These are phyloP conservation scores for Brevimyrus niger DNA, from an alignment of 2,113 vertebrate species.

Conservation along the genomic window DNA sequence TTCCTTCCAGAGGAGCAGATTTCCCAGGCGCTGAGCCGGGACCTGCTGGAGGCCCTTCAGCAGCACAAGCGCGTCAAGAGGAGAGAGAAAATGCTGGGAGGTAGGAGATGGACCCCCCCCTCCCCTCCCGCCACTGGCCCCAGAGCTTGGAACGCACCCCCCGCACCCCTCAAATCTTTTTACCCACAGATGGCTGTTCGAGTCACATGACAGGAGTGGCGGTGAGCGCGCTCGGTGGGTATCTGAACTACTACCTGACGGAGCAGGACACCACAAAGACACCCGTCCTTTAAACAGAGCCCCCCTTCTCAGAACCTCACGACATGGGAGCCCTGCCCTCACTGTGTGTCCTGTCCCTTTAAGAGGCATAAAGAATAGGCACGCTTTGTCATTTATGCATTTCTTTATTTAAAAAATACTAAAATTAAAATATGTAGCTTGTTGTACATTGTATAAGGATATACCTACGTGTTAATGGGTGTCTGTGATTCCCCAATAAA, in stretches of 20 bases:
- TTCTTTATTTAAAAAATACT: constrained; percentile 1
- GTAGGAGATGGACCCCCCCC: constrained; percentile 28
- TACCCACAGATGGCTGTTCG: constrained; percentile 59
- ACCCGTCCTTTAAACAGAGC: constrained; percentile 50
- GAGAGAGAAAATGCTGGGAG: constrained; percentile 61
- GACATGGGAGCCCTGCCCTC: not conserved
- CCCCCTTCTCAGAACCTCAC: not conserved
- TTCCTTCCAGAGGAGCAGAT: constrained; percentile 44
- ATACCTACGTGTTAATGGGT: not conserved
- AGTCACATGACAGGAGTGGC: constrained; percentile 68
- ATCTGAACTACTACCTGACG: constrained; percentile 61
- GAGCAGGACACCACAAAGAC: constrained; percentile 71
- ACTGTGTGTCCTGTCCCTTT: not conserved
- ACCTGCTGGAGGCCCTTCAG: constrained; percentile 56
- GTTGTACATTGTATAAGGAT: not conserved
- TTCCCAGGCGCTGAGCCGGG: constrained; percentile 55
- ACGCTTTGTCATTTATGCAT: not conserved
- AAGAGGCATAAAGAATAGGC: not conserved
- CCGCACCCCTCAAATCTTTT: not conserved
- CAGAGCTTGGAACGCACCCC: not conserved
- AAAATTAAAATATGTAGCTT: not conserved
- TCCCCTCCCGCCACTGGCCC: not conserved
- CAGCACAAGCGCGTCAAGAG: constrained; percentile 63
- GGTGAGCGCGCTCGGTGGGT: constrained; percentile 62
- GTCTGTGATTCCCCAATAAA: not conserved